phyloP scores from a whole-genome alignment of 2,888 invertebrate species.

The Seira musarum region DNA sequence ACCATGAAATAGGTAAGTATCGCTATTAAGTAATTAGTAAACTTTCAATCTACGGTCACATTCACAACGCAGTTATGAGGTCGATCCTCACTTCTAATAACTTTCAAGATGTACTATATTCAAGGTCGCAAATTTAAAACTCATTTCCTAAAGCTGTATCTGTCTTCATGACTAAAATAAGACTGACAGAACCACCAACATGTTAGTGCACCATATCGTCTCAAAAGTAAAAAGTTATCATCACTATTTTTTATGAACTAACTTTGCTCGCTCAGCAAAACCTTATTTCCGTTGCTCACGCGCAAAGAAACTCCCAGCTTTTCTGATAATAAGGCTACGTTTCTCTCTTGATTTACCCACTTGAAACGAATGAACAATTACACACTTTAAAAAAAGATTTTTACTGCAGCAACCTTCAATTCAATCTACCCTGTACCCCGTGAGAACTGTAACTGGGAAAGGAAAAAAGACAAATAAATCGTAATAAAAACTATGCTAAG shows the following conservation, averaged over 20 bases:
- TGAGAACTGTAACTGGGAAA: constrained; percentile 14
- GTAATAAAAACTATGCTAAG: not conserved
- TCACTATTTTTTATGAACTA: not conserved
- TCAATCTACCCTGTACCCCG: not conserved
- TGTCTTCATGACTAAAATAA: not conserved
- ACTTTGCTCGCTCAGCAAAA: not conserved
- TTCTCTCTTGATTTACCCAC: not conserved
- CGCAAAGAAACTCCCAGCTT: not conserved
- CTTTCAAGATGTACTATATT: not conserved
- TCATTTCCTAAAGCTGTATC: too few species aligned
- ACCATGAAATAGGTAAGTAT: too few species aligned
- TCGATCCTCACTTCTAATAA: too few species aligned
- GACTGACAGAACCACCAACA: not conserved
- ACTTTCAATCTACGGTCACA: too few species aligned
- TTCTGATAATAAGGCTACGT: constrained; percentile 7
- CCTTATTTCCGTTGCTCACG: constrained; percentile 8
- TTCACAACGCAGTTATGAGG: too few species aligned
- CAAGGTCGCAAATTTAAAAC: not conserved
- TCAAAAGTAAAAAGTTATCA: not conserved
- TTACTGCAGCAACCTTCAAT: constrained; percentile 5
- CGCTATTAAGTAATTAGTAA: too few species aligned
- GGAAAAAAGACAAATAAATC: not conserved
- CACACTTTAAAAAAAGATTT: not conserved
- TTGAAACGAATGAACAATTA: not conserved
- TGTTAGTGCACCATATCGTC: not conserved